Evolutionary conservation across 2,888 invertebrate genomes (phyloP), one percentile per base, ranked within the genome.

Genomic region (Clivina fossor): DNA sequence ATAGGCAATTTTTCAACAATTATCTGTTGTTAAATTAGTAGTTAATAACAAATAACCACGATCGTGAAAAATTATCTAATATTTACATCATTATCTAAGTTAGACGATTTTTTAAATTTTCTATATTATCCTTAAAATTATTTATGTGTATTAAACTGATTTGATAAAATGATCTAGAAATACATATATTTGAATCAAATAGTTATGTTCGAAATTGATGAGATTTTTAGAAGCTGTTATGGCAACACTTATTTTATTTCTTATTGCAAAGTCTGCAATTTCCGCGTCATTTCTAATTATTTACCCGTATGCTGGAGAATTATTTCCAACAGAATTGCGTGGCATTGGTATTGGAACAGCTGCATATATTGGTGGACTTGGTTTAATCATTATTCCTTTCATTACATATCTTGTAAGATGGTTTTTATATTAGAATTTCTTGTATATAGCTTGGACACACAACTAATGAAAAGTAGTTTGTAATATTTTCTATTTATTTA

Each of bases 261-360:
- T 91, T 30, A 77, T 91, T 66, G 88, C 93, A 9, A 94, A 94
- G 75, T 90, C 90, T 61, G 83, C 92, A 61, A 89, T 93, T 68
- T 93, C 93, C 1, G 92, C 92, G 4, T 91, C 93, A 4, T 94
- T 93, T 75, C 78, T 93, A 54, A 91, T 93, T 60, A 91, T 94
- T 65, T 94, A 93, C 72, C 93, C 93, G 0, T 93, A 93, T 72
- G 93, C 93, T 63, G 91, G 91, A 7, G 94, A 94, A 75, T 72
- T 94, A 16, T 93, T 93, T 74, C 94, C 94, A 1, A 94, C 93
- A 2, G 90, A 90, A 71, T 79, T 93, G 38, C 80, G 94, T 64
- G 93, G 93, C 2, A 79, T 93, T 51, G 94, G 93, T 11, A 93
- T 94, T 63, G 93, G 93, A 40, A 86, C 90, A 49, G 93, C 93